Evolutionary conservation across 2,888 invertebrate species (phyloP), one percentile per base, ranked within the genome.

Genomic region (Pterobdella sp.): DNA sequence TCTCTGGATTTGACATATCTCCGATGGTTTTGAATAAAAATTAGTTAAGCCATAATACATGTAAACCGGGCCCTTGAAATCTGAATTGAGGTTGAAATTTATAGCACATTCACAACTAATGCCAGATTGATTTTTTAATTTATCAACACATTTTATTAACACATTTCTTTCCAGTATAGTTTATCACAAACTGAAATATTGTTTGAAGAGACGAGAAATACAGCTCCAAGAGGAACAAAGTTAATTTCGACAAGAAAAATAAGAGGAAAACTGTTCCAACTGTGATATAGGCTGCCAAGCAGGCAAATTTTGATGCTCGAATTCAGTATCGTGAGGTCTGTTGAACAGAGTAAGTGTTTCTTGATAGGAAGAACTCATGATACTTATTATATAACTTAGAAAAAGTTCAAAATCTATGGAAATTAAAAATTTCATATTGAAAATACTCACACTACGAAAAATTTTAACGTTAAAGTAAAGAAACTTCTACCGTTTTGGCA

Each of bases 21-120:
- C 29, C 98, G 88, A 85, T 98, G 98, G 83, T 99, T 99, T 85
- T 99, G 98, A n/a, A 83, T 96, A 98, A 84, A 92, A 99, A 84
- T 98, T 98, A 73, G 91, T 92, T 73, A 98, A 86, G 0, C 95
- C 96, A 83, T 98, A 98, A 83, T 98, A 99, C 88, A 98, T 91
- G 83, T 90, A 98, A n/a, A 73, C 73, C 36, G 37, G 56, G 29
- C 73, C 73, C 73, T 52, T 56, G 36, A 71, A 60, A 31, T 18
- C n/a, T n/a, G 42, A 29, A 32, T 34, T 18, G n/a, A 71, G 31
- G 0, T 71, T 29, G 34, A 71, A 71, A 32, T 29, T 14, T 10
- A 71, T 52, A 1, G 22, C 1, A 29, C 71, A 71, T 34, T 60
- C n/a, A 34, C 71, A 71, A 32, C 18, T 52, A 2, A n/a, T 34